Percentiles rank a stretch among this genome's conserved stretches.
Evolutionary conservation across 2,113 vertebrate genomes (phyloP).

Genomic region (Scytalopus superciliaris): DNA sequence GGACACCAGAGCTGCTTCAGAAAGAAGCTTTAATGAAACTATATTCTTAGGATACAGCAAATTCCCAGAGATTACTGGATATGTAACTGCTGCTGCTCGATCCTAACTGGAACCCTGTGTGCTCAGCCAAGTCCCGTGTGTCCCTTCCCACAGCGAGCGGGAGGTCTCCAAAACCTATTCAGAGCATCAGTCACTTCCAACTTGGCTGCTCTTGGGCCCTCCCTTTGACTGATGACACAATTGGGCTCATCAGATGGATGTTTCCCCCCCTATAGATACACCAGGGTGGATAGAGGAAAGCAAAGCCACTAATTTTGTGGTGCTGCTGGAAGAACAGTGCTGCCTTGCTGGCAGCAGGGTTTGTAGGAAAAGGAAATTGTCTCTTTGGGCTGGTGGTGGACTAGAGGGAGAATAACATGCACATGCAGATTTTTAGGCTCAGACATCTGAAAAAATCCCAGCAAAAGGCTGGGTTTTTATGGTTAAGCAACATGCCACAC

Average conservation of each 20-base stretch:
- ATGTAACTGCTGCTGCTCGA: neutral
- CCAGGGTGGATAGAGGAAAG: neutral
- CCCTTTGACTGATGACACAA: neutral
- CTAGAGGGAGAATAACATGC: neutral
- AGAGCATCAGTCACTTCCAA: neutral
- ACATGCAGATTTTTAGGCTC: neutral
- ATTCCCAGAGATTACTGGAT: conserved; percentile 36
- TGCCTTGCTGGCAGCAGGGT: neutral
- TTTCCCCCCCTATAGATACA: neutral
- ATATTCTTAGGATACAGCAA: neutral
- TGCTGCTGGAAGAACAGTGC: neutral
- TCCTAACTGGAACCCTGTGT: neutral
- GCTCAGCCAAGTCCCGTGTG: neutral
- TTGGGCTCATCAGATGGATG: neutral
- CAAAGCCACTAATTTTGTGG: neutral
- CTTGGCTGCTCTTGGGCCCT: neutral
- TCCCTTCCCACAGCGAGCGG: neutral
- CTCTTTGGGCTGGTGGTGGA: neutral
- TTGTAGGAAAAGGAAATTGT: neutral
- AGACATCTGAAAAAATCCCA: neutral
- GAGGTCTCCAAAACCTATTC: neutral
- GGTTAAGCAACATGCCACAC: neutral
- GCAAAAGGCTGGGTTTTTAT: neutral
- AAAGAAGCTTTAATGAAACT: conserved; percentile 15
- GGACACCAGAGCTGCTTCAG: conserved; percentile 8